Conservation (phyloP, 2,797 vertebrate species). For the Premnoplex brunnescens region DNA sequence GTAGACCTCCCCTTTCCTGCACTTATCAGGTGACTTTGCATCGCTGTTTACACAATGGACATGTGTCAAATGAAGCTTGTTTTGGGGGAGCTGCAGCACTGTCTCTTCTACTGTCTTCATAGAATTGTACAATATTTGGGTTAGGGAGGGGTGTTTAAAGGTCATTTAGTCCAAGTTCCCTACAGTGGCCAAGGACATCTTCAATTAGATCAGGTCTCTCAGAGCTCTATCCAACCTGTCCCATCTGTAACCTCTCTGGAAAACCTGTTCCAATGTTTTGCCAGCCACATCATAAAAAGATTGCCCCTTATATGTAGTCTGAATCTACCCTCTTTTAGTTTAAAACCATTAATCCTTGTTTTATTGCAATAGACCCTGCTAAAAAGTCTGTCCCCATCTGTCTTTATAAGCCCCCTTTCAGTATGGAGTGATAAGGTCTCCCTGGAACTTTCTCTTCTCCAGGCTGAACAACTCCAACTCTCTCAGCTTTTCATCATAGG, state of each 20-base stretch:
- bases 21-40: background rate
- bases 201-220: background rate
- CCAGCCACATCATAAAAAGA: background rate
- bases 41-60: background rate
- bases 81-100: too few relatives aligned
- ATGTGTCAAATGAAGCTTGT: accelerated
- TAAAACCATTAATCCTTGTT: background rate
- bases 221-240: background rate
- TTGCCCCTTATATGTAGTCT: background rate
- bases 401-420: background rate
- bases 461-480: background rate
- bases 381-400: background rate
- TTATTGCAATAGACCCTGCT: background rate
- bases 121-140: background rate
- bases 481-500: background rate
- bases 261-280: background rate
- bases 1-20: background rate
- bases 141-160: background rate
- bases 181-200: background rate
- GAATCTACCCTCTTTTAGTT: background rate
- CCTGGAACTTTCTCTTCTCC: background rate
- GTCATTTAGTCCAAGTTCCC: background rate
- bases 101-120: background rate
- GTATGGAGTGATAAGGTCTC: background rate
- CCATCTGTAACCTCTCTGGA: background rate